These are phyloP conservation scores for Tachysurus vachellii DNA, from an alignment of 2,113 vertebrate genomes.

Conservation along the genomic window DNA sequence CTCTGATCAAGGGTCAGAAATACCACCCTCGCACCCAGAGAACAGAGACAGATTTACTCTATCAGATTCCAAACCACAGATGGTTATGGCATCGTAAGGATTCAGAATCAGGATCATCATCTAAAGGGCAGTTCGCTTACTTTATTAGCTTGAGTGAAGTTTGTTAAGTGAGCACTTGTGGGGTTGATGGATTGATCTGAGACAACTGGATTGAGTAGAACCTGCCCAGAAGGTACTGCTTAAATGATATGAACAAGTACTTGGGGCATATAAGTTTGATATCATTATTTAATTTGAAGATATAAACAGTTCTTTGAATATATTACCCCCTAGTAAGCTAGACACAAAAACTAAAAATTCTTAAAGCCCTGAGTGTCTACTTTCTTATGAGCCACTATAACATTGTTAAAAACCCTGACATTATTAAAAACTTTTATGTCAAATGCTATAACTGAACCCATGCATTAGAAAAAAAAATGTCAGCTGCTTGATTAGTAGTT, in stretches of 20 bases:
- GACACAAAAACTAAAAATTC: too few species aligned
- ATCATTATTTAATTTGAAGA: too few species aligned
- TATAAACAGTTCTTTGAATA: too few species aligned
- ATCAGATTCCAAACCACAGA: conserved; percentile 5
- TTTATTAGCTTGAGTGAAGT: neutral
- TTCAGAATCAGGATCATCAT: neutral
- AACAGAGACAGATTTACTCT: neutral
- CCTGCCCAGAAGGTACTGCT: neutral
- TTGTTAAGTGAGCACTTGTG: neutral
- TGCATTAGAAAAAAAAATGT: neutral
- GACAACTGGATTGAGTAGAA: neutral
- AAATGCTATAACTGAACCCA: neutral
- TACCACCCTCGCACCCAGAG: neutral
- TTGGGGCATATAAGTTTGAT: too few species aligned
- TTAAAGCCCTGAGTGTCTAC: too few species aligned
- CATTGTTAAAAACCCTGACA: too few species aligned
- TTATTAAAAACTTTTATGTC: too few species aligned
- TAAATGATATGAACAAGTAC: neutral
- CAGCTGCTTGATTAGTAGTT: neutral
- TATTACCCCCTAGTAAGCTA: too few species aligned
- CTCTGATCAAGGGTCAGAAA: neutral
- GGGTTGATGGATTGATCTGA: neutral
- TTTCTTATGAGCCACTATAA: too few species aligned
- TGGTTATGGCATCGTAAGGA: neutral
- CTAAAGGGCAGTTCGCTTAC: neutral